Conservation (phyloP, 2,113 vertebrate species). For the Ameiurus melas region DNA sequence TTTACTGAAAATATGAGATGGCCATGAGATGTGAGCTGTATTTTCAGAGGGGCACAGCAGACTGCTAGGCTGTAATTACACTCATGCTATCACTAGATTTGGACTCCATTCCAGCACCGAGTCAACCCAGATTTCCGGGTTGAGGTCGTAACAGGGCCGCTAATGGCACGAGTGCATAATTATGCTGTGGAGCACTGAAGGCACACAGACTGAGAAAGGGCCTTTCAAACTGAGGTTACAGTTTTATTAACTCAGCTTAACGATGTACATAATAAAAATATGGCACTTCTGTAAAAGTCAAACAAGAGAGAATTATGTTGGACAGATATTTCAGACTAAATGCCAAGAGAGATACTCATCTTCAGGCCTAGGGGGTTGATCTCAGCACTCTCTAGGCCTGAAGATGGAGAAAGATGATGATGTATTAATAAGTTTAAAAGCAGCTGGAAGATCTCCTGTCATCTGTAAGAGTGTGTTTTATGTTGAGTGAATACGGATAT, state of each 20-base stretch:
- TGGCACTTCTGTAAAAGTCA: not conserved
- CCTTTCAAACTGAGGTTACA: not conserved
- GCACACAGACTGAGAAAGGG: not conserved
- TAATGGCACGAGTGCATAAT: not conserved
- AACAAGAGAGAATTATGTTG: constrained; percentile 33
- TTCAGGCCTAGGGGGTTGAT: constrained; percentile 29
- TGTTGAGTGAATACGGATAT: not conserved
- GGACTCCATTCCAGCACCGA: not conserved
- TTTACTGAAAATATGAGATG: not conserved
- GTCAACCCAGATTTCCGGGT: not conserved
- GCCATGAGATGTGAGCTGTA: not conserved
- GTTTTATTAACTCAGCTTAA: constrained; percentile 25
- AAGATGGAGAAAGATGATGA: not conserved
- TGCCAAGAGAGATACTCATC: constrained; percentile 25
- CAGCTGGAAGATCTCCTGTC: constrained; percentile 26
- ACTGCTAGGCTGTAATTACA: constrained; percentile 8
- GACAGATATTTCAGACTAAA: constrained; percentile 7
- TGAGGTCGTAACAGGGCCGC: not conserved
- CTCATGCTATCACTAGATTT: not conserved
- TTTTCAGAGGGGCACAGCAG: not conserved
- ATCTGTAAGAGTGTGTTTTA: constrained; percentile 34
- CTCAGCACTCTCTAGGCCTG: constrained; percentile 18
- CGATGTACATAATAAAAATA: constrained; percentile 10
- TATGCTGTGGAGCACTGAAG: not conserved
- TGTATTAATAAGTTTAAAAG: constrained; percentile 43